These are phyloP conservation scores for Marmota monax DNA, from an alignment of 2,113 vertebrate genomes.

Conservation along the genomic window DNA sequence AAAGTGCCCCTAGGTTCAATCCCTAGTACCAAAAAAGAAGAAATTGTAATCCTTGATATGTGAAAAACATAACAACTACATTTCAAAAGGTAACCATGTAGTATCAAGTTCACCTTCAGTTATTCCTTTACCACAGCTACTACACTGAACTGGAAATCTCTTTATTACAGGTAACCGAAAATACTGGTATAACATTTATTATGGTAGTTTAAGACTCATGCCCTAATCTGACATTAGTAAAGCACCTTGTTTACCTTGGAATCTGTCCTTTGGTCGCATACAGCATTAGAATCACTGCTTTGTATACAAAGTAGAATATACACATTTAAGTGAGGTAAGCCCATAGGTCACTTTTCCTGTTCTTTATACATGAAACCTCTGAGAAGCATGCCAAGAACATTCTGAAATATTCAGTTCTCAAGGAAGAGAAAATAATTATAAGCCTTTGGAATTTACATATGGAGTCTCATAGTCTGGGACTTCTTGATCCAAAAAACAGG, in stretches of 20 bases:
- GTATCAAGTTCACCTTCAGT: slow-evolving; percentile 12
- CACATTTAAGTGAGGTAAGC: background rate
- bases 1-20: too few relatives aligned
- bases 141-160: slow-evolving; percentile 32
- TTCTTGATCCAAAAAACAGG: slow-evolving; percentile 30
- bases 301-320: slow-evolving; percentile 4
- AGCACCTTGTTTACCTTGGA: background rate
- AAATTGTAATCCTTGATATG: slow-evolving; percentile 29
- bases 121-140: slow-evolving; percentile 27
- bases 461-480: background rate
- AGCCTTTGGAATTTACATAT: slow-evolving; percentile 44
- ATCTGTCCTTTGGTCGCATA: background rate
- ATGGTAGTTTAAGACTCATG: slow-evolving; percentile 29
- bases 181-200: slow-evolving; percentile 36
- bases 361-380: slow-evolving; percentile 19
- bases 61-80: slow-evolving; percentile 47
- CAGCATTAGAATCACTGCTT: slow-evolving; percentile 18
- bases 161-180: slow-evolving; percentile 44
- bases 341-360: background rate
- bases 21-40: too few relatives aligned
- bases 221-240: slow-evolving; percentile 30
- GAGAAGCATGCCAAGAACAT: slow-evolving; percentile 34
- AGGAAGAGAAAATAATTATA: slow-evolving; percentile 45
- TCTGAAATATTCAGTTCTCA: slow-evolving; percentile 36
- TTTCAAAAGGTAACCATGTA: background rate